Evolutionary conservation across 1,140 invertebrate genomes (phyloP).

Genomic region (Drosophila nebulosa): DNA sequence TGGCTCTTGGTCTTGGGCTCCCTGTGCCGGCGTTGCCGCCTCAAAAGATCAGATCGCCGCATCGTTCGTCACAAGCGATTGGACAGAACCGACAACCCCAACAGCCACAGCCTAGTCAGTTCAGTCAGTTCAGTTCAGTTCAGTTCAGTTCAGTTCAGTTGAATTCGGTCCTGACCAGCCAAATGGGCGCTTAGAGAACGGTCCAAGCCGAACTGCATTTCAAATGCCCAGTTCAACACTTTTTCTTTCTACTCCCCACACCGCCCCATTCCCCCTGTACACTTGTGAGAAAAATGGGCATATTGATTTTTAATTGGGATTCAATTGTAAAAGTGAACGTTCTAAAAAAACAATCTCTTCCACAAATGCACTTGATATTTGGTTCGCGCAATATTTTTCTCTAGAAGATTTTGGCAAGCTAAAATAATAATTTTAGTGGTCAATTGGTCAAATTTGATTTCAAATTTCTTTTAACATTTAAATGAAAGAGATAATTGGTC

Average conservation of each 20-base stretch:
- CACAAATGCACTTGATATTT: too few relatives aligned
- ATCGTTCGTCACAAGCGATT: conserved; percentile 78
- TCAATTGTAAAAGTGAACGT: neutral
- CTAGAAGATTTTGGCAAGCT: too few relatives aligned
- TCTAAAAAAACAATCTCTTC: too few relatives aligned
- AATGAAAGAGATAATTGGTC: too few relatives aligned
- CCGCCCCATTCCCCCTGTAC: conserved; percentile 16
- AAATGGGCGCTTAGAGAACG: conserved; percentile 42
- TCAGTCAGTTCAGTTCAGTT: neutral
- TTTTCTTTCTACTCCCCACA: conserved; percentile 60
- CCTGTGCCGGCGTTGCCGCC: conserved; percentile 39
- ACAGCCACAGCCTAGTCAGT: conserved; percentile 11
- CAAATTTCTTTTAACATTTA: too few relatives aligned
- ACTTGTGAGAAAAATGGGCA: neutral
- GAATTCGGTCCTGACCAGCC: conserved; percentile 22
- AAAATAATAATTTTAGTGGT: too few relatives aligned
- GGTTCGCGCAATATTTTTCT: too few relatives aligned
- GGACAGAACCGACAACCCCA: conserved; percentile 40
- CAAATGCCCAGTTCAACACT: conserved; percentile 63
- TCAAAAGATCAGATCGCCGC: conserved; percentile 66
- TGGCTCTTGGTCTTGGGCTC: neutral
- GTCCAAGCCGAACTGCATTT: conserved; percentile 49
- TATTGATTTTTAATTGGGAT: neutral
- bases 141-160: conserved; percentile 12
- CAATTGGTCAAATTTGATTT: too few relatives aligned